A percentile compares a stretch with the other conserved stretches of the same genome.
Conservation (phyloP, 2,797 vertebrate genomes). For the Naso thynnoides region DNA sequence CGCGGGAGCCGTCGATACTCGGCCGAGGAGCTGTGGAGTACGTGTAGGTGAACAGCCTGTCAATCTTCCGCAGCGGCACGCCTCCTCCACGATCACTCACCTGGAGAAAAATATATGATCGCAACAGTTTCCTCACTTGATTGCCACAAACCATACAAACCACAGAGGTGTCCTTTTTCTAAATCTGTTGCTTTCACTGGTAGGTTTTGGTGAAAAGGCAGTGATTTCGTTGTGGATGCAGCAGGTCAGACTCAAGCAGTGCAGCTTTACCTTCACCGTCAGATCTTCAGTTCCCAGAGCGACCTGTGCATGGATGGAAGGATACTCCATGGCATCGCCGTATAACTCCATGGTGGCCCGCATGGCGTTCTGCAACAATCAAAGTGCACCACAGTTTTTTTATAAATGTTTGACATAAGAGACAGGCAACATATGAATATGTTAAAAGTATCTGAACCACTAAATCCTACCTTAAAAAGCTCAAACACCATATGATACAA, state of each 20-base stretch:
- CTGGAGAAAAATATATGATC: conserved; percentile 67
- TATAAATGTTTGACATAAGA: neutral
- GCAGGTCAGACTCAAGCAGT: neutral
- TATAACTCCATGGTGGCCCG: conserved; percentile 96
- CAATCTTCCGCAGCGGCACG: conserved; percentile 96
- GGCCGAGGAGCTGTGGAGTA: conserved; percentile 97
- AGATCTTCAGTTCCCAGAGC: conserved; percentile 93
- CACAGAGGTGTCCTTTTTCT: neutral
- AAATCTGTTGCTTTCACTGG: neutral
- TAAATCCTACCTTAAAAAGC: conserved; percentile 93
- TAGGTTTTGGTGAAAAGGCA: neutral
- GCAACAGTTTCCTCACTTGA: neutral
- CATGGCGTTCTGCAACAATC: conserved; percentile 93
- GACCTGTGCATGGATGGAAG: conserved; percentile 89
- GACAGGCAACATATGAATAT: neutral
- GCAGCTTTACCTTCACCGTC: conserved; percentile 91
- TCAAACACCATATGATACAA: conserved; percentile 99
- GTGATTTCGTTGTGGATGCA: neutral
- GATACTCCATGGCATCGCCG: conserved; percentile 89
- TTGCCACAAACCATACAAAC: neutral
- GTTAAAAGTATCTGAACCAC: neutral
- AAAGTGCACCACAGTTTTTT: neutral
- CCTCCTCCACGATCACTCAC: conserved; percentile 97
- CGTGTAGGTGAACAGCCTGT: conserved; percentile 97
- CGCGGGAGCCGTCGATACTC: conserved; percentile 88